Base-by-base conservation (phyloP, 92 coral and sea anemone species). In the Porites evermanni region DNA sequence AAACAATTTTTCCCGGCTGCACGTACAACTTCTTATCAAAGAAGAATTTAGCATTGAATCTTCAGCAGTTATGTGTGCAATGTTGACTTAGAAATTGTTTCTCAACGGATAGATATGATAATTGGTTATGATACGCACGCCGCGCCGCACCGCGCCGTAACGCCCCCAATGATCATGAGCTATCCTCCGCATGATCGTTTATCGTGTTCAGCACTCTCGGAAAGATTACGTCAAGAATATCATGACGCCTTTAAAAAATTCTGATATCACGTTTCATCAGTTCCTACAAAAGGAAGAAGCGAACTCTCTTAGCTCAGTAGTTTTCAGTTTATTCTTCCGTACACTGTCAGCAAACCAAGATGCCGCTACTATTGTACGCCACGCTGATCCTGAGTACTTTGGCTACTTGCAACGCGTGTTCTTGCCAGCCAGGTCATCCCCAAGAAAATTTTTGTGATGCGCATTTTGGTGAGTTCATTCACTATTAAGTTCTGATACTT, bases 381-480 rank as follows among this genome's bases (percentile, higher is more conserved):
- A 54, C 18, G 2, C 0, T 75, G 6, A 20, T 84, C 26, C 21
- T 84, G 19, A 61, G 53, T 14, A 51, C 12, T 53, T 53, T 89
- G 2, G 63, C 77, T 1, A 70, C 83, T 14, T 38, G 84, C 24
- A 63, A 72, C 21, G 92, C 96, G 4, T 97, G 99, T 68, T 93
- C 97, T 12, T 97, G 99, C 72, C 58, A 86, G 88, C 80, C 89
- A 18, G 80, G 88, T 24, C 98, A 97, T 78, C 99, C 99, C 26
- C 99, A 97, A 75, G 94, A 90, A 60, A 89, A 72, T 20, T 97
- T 85, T 75, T 97, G 99, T 86, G 74, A 88, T 20, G 95, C 98
- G 19, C 92, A 88, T 18, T 95, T 95, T 77, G 99, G 99, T 97
- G 86, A 88, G 99, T 88, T 38, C 21, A 13, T 23, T 47, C 7